Evolutionary conservation across 1,140 invertebrate species (phyloP).

Genomic region (Drosophila kanapiae): DNA sequence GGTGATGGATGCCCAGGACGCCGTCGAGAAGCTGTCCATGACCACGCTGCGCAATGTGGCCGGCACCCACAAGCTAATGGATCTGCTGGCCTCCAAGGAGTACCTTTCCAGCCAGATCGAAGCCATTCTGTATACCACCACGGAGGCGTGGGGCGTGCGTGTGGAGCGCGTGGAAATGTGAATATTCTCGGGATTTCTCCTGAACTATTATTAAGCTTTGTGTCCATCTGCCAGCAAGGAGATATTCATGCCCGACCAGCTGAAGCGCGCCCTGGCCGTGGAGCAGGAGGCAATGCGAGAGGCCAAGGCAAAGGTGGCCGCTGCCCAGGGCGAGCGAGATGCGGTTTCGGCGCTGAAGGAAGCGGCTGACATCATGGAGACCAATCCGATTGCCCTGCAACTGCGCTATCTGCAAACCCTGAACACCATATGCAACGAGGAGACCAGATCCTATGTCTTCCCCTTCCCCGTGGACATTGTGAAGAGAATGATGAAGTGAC

Average conservation of each 20-base stretch:
- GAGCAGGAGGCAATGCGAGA: constrained; percentile 92
- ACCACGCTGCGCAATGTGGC: constrained; percentile 95
- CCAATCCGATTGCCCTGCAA: constrained; percentile 92
- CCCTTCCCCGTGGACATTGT: constrained; percentile 66
- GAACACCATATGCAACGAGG: constrained; percentile 90
- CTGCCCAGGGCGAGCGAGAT: constrained; percentile 93
- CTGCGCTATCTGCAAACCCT: constrained; percentile 88
- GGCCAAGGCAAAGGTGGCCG: constrained; percentile 92
- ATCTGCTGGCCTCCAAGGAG: constrained; percentile 90
- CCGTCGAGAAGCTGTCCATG: constrained; percentile 93
- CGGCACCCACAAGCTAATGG: constrained; percentile 94
- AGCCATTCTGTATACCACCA: constrained; percentile 88
- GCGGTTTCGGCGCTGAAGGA: constrained; percentile 94
- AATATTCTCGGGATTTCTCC: constrained; percentile 73
- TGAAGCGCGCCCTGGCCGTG: constrained; percentile 94
- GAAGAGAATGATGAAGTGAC: constrained; percentile 48
- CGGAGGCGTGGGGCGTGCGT: constrained; percentile 98
- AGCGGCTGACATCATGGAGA: constrained; percentile 94
- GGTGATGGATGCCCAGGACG: constrained; percentile 91
- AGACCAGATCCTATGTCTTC: constrained; percentile 62
- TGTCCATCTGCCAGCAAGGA: constrained; percentile 90
- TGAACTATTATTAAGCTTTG: background rate
- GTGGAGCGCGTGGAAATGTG: constrained; percentile 98
- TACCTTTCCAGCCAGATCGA: constrained; percentile 88
- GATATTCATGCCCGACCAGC: constrained; percentile 92